Percentiles rank a stretch among this genome's conserved stretches.
These are phyloP conservation scores for Epinotia demarniana DNA, from an alignment of 2,888 invertebrate genomes.

Conservation along the genomic window DNA sequence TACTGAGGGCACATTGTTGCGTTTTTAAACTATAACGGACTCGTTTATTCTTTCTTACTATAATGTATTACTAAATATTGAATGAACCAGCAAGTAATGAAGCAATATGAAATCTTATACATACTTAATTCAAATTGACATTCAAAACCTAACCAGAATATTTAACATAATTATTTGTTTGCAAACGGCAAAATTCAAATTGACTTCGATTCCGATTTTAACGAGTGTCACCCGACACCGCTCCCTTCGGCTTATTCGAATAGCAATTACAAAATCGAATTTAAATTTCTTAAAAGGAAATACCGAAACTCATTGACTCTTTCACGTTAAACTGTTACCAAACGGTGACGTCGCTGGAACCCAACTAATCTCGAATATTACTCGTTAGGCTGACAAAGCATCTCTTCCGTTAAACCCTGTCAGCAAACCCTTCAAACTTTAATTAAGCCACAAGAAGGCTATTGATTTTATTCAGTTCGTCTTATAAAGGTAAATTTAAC, in stretches of 20 bases:
- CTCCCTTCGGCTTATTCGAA: constrained; percentile 32
- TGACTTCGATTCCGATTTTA: constrained; percentile 29
- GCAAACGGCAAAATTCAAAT: constrained; percentile 9
- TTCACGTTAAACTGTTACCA: constrained; percentile 37
- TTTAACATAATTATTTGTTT: not conserved
- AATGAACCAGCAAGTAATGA: not conserved
- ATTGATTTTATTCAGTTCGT: constrained; percentile 75
- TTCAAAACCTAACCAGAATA: constrained; percentile 9
- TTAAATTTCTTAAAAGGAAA: constrained; percentile 34
- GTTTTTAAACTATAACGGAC: too few relatives aligned
- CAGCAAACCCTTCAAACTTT: constrained; percentile 73
- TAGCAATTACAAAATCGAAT: constrained; percentile 40
- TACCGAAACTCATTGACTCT: constrained; percentile 33
- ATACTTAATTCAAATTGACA: not conserved
- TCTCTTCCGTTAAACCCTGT: constrained; percentile 67
- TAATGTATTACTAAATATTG: too few relatives aligned
- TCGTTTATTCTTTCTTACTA: too few relatives aligned
- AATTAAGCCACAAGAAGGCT: constrained; percentile 70
- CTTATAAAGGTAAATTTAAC: constrained; percentile 72
- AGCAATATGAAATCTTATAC: not conserved
- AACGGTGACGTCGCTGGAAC: constrained; percentile 52
- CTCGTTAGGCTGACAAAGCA: constrained; percentile 62
- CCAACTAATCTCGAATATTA: constrained; percentile 61
- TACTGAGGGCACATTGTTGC: not conserved
- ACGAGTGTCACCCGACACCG: constrained; percentile 38